These are phyloP conservation scores for Danio choprae DNA, from an alignment of 2,797 vertebrate species.

Conservation along the genomic window DNA sequence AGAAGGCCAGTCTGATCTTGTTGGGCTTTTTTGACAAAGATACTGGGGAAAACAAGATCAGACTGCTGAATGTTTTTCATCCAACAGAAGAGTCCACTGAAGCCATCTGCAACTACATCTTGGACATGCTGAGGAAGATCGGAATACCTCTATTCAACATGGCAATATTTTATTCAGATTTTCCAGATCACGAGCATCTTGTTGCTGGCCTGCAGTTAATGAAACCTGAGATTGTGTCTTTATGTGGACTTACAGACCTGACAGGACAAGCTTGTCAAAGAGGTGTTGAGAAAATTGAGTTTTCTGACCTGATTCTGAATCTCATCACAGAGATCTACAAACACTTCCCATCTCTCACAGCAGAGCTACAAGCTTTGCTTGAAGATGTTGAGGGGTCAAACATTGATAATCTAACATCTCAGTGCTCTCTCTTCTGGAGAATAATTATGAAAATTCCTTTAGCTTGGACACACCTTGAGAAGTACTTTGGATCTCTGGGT, in stretches of 20 bases:
- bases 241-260: slow-evolving; percentile 68
- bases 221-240: slow-evolving; percentile 62
- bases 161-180: slow-evolving; percentile 68
- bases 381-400: neutral
- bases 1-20: slow-evolving; percentile 63
- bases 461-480: slow-evolving; percentile 67
- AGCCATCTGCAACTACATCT: slow-evolving; percentile 49
- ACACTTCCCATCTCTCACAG: slow-evolving; percentile 53
- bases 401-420: slow-evolving; percentile 17
- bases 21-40: slow-evolving; percentile 70
- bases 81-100: slow-evolving; percentile 29
- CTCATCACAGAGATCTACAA: slow-evolving; percentile 68
- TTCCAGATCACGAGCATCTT: slow-evolving; percentile 52
- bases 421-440: slow-evolving; percentile 58
- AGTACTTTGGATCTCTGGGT: slow-evolving; percentile 62
- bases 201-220: slow-evolving; percentile 54
- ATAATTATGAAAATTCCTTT: slow-evolving; percentile 63
- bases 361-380: slow-evolving; percentile 65
- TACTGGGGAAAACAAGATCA: slow-evolving; percentile 59
- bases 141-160: slow-evolving; percentile 67
- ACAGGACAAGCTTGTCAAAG: slow-evolving; percentile 63
- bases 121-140: slow-evolving; percentile 55
- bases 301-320: slow-evolving; percentile 59
- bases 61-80: slow-evolving; percentile 65
- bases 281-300: slow-evolving; percentile 60